Evolutionary conservation across 2,888 invertebrate species (phyloP), one percentile per base, ranked within the genome.

Genomic region (Drosophila dives): DNA sequence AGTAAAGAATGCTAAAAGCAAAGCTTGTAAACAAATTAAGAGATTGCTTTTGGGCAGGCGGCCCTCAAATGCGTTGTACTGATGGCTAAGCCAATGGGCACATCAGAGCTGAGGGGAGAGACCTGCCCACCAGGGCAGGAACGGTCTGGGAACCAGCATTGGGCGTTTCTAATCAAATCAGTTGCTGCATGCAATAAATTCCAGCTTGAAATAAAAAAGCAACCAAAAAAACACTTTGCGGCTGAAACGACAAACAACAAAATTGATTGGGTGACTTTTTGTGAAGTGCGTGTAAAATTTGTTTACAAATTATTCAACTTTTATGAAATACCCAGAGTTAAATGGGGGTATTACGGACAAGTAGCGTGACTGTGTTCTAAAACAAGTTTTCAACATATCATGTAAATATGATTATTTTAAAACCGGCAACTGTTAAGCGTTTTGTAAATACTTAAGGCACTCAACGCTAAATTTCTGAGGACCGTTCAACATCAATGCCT

Each of bases 81-180:
- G 84, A 86, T 72, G 84, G 69, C 86, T 81, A 83, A 74, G 81
- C 89, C 86, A 89, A 86, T 76, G 89, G 84, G 75, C 81, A 45
- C 29, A 67, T 40, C 56, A 62, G 55, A 23, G 60, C n/a, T 38
- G n/a, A 20, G 15, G 50, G 42, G 38, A 17, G 6, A 29, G 32
- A 7, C 23, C 34, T 6, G 12, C 29, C 29, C 29, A 29, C 29
- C 29, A 29, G 15, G 17, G 20, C 8, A 17, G 38, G 5, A 23
- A 12, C 29, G 53, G 53, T 17, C 66, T 40, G 58, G 36, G 48
- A 59, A 50, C 67, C 48, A 63, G 87, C 61, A 84, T 79, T 87
- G 82, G 84, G 87, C 87, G 87, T 84, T 89, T 84, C 89, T 84
- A 84, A 84, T 89, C 89, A 84, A 84, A 89, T 84, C 87, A 89